Percentiles rank a stretch among this genome's conserved stretches.
Evolutionary conservation across 2,113 vertebrate genomes (phyloP).

Genomic region (Mesocricetus auratus): DNA sequence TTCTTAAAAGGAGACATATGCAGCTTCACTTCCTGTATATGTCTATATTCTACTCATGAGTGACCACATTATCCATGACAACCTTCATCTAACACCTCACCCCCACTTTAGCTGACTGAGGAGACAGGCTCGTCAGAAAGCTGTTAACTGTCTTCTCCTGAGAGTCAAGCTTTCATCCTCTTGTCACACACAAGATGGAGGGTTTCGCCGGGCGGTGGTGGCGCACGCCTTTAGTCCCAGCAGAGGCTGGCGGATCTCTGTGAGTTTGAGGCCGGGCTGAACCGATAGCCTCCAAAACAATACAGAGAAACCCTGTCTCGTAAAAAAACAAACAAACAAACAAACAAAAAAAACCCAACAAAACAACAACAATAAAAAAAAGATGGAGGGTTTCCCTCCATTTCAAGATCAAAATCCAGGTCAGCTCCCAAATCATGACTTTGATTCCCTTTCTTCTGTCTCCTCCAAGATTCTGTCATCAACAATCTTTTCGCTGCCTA

Average conservation of each 20-base stretch:
- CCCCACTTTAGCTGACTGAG: background rate
- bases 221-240: no score
- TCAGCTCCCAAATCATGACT: background rate
- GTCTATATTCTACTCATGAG: background rate
- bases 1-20: background rate
- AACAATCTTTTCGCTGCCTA: background rate
- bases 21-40: background rate
- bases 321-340: no score
- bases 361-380: no score
- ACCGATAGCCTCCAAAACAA: no score
- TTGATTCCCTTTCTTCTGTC: background rate
- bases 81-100: background rate
- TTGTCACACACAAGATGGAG: background rate
- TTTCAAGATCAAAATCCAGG: slow-evolving; percentile 43
- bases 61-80: background rate
- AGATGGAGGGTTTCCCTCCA: background rate
- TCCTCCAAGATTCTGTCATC: slow-evolving; percentile 7
- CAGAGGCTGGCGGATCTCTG: no score
- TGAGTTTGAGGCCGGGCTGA: no score
- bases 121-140: background rate
- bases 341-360: no score
- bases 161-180: background rate
- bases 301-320: no score
- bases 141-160: background rate
- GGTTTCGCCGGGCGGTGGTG: no score